Conservation (phyloP, 2,113 vertebrate species). For the Excalfactoria chinensis region DNA sequence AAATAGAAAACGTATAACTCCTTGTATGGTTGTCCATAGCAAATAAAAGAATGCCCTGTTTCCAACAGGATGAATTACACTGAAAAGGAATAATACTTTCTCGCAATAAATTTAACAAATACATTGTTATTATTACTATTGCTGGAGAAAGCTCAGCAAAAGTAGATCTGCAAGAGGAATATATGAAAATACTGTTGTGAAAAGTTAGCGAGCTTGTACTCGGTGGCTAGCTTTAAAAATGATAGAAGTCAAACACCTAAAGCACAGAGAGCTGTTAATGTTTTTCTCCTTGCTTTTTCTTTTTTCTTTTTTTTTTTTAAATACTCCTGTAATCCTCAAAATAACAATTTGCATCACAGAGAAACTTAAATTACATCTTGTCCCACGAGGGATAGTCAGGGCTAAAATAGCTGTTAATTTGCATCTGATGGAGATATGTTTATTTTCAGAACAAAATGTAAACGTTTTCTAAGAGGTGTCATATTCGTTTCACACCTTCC, state of each 20-base stretch:
- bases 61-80: not conserved
- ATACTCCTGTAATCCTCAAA: not conserved
- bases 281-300: not conserved
- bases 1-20: not conserved
- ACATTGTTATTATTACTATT: not conserved
- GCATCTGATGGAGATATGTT: slow-evolving; percentile 48
- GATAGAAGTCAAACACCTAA: not conserved
- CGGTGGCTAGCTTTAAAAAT: not conserved
- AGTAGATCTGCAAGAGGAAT: not conserved
- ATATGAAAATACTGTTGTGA: not conserved
- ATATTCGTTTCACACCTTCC: slow-evolving; percentile 59
- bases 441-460: slow-evolving; percentile 67
- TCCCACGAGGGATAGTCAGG: slow-evolving; percentile 11
- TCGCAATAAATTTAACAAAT: not conserved
- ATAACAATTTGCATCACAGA: not conserved
- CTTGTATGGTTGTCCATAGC: not conserved
- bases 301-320: not conserved
- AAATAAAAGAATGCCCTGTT: not conserved
- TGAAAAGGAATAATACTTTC: not conserved
- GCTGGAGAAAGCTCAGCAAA: not conserved
- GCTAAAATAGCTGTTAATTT: slow-evolving; percentile 54
- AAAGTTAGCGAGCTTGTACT: not conserved
- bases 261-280: not conserved
- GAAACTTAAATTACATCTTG: not conserved
- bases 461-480: slow-evolving; percentile 62